Conservation (phyloP, 2,113 vertebrate genomes). For the Pao palembangensis region DNA sequence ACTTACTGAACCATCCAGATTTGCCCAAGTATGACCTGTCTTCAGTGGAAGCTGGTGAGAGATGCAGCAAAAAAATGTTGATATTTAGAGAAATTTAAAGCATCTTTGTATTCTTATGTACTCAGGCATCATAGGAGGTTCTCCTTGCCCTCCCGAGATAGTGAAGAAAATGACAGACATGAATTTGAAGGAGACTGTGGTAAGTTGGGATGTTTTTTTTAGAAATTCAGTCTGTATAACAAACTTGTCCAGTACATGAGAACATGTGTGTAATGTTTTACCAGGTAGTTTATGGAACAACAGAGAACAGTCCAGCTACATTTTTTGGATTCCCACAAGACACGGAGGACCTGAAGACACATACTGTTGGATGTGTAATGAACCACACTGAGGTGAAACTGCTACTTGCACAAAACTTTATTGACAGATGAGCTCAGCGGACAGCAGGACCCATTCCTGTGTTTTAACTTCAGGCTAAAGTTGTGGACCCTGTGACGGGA, state of each 20-base stretch:
- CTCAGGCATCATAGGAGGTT: slow-evolving; percentile 78
- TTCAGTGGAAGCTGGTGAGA: slow-evolving; percentile 78
- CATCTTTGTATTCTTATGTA: slow-evolving; percentile 37
- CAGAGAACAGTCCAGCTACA: slow-evolving; percentile 91
- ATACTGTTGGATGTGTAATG: slow-evolving; percentile 81
- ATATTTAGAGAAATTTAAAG: background rate
- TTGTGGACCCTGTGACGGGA: slow-evolving; percentile 67
- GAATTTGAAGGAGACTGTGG: slow-evolving; percentile 77
- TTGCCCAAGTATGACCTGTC: slow-evolving; percentile 80
- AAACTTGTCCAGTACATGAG: background rate
- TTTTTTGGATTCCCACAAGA: slow-evolving; percentile 83
- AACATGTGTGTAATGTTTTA: background rate
- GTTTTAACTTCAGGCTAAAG: slow-evolving; percentile 78
- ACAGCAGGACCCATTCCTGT: background rate
- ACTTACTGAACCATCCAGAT: slow-evolving; percentile 81
- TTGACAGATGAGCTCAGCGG: too few relatives aligned
- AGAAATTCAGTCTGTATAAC: too few relatives aligned
- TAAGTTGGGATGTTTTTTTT: slow-evolving; percentile 33
- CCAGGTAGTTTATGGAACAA: slow-evolving; percentile 87
- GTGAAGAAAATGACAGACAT: slow-evolving; percentile 76
- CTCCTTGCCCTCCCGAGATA: slow-evolving; percentile 81
- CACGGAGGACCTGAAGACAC: slow-evolving; percentile 65
- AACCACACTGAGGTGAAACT: slow-evolving; percentile 84
- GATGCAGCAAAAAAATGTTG: background rate
- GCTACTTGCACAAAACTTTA: too few relatives aligned